Conservation (phyloP, 2,797 vertebrate genomes). For the Tapirus indicus region DNA sequence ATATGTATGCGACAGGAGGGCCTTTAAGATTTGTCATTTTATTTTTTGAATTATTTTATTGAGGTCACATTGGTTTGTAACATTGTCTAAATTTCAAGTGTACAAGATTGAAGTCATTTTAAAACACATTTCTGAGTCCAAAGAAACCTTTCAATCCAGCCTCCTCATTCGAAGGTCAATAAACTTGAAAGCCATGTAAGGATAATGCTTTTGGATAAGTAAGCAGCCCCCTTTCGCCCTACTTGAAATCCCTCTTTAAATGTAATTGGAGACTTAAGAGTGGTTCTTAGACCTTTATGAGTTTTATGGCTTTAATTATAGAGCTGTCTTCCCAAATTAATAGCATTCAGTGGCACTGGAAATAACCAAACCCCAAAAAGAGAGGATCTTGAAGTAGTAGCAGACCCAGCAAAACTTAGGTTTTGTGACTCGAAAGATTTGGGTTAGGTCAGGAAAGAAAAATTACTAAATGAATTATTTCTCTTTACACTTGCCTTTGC, state of each 20-base stretch:
- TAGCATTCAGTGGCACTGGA: neutral
- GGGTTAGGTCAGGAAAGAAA: neutral
- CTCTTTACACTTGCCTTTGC: neutral
- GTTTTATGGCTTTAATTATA: neutral
- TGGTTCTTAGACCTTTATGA: neutral
- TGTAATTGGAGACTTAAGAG: neutral
- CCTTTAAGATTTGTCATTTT: neutral
- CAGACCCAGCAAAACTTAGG: neutral
- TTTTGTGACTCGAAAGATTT: neutral
- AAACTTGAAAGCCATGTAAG: neutral
- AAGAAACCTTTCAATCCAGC: neutral
- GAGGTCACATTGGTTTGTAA: too few relatives aligned
- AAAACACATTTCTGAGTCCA: neutral
- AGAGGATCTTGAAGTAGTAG: neutral
- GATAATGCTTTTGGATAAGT: neutral
- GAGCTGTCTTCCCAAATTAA: neutral
- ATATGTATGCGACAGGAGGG: fast-evolving
- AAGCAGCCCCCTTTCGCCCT: neutral
- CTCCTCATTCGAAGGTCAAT: neutral
- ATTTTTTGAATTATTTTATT: too few relatives aligned
- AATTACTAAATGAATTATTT: neutral
- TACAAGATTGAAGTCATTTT: neutral
- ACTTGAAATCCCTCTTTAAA: neutral
- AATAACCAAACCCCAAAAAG: neutral
- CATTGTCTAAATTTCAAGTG: too few relatives aligned